Conservation (phyloP, 2,113 vertebrate species). For the Tupaia chinensis region DNA sequence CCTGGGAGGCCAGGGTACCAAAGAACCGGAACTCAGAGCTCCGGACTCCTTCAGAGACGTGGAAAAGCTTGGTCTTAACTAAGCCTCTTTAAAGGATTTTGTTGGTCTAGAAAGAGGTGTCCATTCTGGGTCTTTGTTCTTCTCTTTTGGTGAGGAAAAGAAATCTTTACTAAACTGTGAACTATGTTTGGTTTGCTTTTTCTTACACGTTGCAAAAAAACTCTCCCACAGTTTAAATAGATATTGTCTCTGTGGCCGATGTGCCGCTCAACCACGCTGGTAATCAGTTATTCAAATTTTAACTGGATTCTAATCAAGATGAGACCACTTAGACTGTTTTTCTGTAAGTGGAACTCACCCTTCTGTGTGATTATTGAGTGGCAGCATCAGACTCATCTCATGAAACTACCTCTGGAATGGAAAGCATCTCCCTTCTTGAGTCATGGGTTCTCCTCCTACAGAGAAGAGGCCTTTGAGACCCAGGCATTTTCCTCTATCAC, state of each 20-base stretch:
- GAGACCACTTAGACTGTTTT: not conserved
- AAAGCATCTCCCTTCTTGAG: not conserved
- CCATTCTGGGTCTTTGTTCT: not conserved
- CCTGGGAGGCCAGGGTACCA: not conserved
- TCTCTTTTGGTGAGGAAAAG: not conserved
- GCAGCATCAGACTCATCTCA: not conserved
- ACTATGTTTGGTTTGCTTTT: not conserved
- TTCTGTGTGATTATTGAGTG: not conserved
- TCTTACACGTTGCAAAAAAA: constrained; percentile 1
- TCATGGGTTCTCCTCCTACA: not conserved
- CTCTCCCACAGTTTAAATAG: not conserved
- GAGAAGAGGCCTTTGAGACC: not conserved
- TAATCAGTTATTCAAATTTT: not conserved
- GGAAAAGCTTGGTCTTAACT: not conserved
- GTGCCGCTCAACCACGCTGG: not conserved
- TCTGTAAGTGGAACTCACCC: not conserved
- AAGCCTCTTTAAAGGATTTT: not conserved
- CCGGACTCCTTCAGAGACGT: not conserved
- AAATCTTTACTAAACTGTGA: not conserved
- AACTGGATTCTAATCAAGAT: not conserved
- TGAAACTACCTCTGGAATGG: not conserved
- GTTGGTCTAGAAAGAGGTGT: not conserved
- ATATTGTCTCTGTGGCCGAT: not conserved
- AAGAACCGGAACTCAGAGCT: not conserved
- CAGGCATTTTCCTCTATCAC: not conserved